A percentile compares a stretch with the other conserved stretches of the same genome.
Conservation (phyloP, 2,797 vertebrate species). For the Myotis findleyi region DNA sequence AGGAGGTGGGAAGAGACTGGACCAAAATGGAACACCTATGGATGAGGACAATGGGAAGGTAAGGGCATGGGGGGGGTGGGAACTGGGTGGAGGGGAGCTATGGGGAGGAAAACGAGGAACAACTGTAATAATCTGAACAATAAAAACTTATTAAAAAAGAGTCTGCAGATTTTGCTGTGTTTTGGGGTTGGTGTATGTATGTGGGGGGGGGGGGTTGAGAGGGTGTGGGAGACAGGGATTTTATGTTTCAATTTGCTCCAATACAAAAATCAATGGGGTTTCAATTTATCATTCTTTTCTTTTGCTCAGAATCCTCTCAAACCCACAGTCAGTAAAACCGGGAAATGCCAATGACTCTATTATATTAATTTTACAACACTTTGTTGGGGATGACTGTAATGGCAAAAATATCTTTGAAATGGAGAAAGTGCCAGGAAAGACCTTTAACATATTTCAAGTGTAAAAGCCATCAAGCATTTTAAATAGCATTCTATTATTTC, state of each 20-base stretch:
- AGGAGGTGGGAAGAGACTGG: too few relatives aligned
- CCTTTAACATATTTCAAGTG: slow-evolving; percentile 60
- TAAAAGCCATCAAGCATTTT: slow-evolving; percentile 34
- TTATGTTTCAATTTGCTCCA: background rate
- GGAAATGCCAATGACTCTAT: slow-evolving; percentile 38
- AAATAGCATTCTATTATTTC: slow-evolving; percentile 71
- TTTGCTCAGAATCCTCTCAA: slow-evolving; percentile 10
- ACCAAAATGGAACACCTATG: too few relatives aligned
- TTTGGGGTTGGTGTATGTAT: background rate
- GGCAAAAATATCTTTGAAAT: slow-evolving; percentile 47
- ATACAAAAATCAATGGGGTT: slow-evolving; percentile 20
- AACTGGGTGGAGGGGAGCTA: too few relatives aligned
- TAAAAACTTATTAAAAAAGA: background rate
- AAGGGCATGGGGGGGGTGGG: too few relatives aligned
- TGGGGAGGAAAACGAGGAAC: too few relatives aligned
- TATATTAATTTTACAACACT: slow-evolving; percentile 43
- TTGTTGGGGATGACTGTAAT: background rate
- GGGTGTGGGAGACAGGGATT: background rate
- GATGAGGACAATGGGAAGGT: too few relatives aligned
- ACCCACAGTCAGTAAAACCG: slow-evolving; percentile 11
- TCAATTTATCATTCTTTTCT: background rate
- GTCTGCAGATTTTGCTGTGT: background rate
- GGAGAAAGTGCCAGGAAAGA: slow-evolving; percentile 55
- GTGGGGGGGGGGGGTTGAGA: too few relatives aligned
- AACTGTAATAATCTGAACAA: too few relatives aligned